Conservation (phyloP, 1,140 invertebrate species). For the Goniozus legneri region DNA sequence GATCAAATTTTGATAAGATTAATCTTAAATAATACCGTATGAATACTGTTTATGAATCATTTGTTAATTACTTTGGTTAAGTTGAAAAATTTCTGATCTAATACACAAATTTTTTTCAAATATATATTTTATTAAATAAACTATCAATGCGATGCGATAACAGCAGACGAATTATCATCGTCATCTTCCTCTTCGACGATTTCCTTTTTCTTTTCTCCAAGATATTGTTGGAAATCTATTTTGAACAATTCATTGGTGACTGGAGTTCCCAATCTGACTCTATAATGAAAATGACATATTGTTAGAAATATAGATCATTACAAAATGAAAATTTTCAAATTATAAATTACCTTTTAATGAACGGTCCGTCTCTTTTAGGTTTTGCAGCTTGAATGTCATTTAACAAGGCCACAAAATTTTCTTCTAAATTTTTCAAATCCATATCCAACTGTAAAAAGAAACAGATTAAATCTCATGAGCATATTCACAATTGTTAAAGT, state of each 20-base stretch:
- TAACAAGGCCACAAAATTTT: constrained; percentile 65
- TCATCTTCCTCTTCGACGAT: constrained; percentile 4
- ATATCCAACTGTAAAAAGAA: constrained; percentile 75
- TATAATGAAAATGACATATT: constrained; percentile 25
- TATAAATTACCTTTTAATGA: constrained; percentile 62
- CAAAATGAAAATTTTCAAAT: constrained; percentile 1
- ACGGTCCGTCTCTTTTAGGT: constrained; percentile 62
- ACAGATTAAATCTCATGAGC: constrained; percentile 35
- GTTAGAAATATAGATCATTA: neutral
- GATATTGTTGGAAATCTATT: constrained; percentile 61
- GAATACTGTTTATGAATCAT: too few relatives aligned
- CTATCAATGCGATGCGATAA: constrained; percentile 15
- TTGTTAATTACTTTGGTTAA: too few relatives aligned
- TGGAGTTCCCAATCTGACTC: constrained; percentile 53
- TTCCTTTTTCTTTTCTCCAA: constrained; percentile 26
- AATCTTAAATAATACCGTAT: too few relatives aligned
- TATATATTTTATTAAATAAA: too few relatives aligned
- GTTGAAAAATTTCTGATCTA: too few relatives aligned
- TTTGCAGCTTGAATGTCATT: constrained; percentile 60
- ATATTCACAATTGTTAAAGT: neutral
- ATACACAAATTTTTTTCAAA: too few relatives aligned
- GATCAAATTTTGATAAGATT: too few relatives aligned
- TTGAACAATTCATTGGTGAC: constrained; percentile 64
- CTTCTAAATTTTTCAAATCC: constrained; percentile 65
- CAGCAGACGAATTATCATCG: constrained; percentile 8